These are phyloP conservation scores for Seira ritae DNA, from an alignment of 2,888 invertebrate species.

Conservation along the genomic window DNA sequence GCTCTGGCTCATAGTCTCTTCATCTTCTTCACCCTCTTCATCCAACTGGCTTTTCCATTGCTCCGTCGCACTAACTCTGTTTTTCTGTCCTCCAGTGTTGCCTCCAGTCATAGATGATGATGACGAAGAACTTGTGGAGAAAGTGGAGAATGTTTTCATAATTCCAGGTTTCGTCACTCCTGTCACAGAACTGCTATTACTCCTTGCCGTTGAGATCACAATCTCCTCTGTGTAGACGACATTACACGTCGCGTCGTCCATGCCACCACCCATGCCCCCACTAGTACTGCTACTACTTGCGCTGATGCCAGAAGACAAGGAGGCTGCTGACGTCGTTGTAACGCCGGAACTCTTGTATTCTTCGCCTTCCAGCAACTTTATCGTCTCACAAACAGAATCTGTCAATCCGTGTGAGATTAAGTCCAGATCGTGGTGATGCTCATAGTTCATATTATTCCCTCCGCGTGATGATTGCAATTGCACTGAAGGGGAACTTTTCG, in stretches of 20 bases:
- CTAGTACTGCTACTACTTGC: constrained; percentile 52
- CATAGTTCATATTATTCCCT: constrained; percentile 47
- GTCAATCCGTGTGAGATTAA: constrained; percentile 62
- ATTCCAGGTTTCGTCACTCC: constrained; percentile 53
- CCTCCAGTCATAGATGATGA: constrained; percentile 25
- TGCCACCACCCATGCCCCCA: constrained; percentile 36
- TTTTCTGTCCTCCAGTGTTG: not conserved
- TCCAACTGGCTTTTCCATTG: constrained; percentile 43
- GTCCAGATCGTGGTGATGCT: constrained; percentile 43
- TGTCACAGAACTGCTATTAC: constrained; percentile 41
- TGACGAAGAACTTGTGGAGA: constrained; percentile 29
- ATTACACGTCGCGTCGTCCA: constrained; percentile 34
- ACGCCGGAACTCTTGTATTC: constrained; percentile 25
- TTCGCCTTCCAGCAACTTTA: constrained; percentile 61
- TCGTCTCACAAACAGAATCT: constrained; percentile 63
- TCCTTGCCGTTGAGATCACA: constrained; percentile 61
- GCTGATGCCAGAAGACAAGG: constrained; percentile 51
- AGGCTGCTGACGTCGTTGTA: constrained; percentile 44
- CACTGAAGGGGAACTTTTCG: not conserved
- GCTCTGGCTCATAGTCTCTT: constrained; percentile 56
- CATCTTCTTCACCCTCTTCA: constrained; percentile 46
- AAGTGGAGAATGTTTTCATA: constrained; percentile 62
- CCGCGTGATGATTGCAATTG: not conserved
- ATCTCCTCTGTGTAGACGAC: constrained; percentile 69
- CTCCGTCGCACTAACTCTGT: constrained; percentile 27